A percentile compares a stretch with the other conserved stretches of the same genome.
Conservation (phyloP, 2,797 vertebrate genomes). For the Menidia menidia region DNA sequence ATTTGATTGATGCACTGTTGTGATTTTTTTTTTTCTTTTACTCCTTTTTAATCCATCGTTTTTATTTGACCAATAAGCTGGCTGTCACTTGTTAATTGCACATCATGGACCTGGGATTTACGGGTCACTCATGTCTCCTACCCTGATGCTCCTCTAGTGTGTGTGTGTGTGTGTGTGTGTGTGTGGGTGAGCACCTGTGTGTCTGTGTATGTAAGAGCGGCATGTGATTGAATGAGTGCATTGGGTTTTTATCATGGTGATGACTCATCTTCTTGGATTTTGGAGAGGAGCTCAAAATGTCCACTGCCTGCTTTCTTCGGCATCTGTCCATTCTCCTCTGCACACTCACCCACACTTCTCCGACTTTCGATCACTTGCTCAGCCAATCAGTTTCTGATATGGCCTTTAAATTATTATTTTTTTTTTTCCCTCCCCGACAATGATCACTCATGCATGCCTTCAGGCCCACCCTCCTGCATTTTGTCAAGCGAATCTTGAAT, state of each 20-base stretch:
- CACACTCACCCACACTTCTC: constrained; percentile 68
- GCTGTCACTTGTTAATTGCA: constrained; percentile 83
- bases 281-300: constrained; percentile 70
- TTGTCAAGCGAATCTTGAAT: constrained; percentile 63
- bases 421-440: constrained; percentile 15
- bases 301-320: constrained; percentile 77
- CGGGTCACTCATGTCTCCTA: constrained; percentile 79
- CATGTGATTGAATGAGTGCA: constrained; percentile 40
- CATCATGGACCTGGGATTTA: constrained; percentile 78
- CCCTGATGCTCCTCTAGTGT: constrained; percentile 70
- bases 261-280: constrained; percentile 51
- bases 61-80: constrained; percentile 79
- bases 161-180: constrained; percentile 22
- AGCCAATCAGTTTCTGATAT: constrained; percentile 51
- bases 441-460: constrained; percentile 73
- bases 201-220: constrained; percentile 9
- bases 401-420: constrained; percentile 33
- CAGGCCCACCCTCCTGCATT: constrained; percentile 73
- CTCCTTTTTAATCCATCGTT: constrained; percentile 74
- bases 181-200: constrained; percentile 2
- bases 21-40: constrained; percentile 63
- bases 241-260: constrained; percentile 61
- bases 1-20: constrained; percentile 84
- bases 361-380: constrained; percentile 64
- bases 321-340: constrained; percentile 64